Conservation (phyloP, 2,797 vertebrate species). For the Chaenodraco wilsoni region DNA sequence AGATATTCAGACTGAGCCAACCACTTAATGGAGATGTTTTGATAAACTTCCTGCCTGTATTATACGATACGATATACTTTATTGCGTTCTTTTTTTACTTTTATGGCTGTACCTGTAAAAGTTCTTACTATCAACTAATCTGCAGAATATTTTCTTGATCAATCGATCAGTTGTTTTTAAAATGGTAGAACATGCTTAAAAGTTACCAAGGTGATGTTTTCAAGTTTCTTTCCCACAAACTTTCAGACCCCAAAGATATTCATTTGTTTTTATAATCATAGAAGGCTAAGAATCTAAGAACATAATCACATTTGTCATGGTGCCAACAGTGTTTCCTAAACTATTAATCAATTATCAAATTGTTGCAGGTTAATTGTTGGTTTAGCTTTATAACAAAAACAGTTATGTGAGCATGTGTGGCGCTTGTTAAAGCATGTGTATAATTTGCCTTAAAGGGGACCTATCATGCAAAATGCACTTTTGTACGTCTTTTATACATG, state of each 20-base stretch:
- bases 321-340: background rate
- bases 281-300: background rate
- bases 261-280: background rate
- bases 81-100: background rate
- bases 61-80: too few species aligned
- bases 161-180: background rate
- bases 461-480: too few species aligned
- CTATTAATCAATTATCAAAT: background rate
- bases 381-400: background rate
- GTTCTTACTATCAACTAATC: background rate
- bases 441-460: background rate
- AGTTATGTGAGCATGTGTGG: background rate
- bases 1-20: conserved; percentile 36
- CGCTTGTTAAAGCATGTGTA: background rate
- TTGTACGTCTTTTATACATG: too few species aligned
- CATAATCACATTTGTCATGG: background rate
- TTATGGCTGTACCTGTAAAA: background rate
- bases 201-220: background rate
- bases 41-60: conserved; percentile 19
- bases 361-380: background rate
- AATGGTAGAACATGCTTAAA: background rate
- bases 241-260: background rate
- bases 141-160: background rate
- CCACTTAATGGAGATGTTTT: conserved; percentile 1
- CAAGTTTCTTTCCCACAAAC: background rate